Conservation (phyloP, 2,797 vertebrate genomes). For the Helicolenus hilgendorfi region DNA sequence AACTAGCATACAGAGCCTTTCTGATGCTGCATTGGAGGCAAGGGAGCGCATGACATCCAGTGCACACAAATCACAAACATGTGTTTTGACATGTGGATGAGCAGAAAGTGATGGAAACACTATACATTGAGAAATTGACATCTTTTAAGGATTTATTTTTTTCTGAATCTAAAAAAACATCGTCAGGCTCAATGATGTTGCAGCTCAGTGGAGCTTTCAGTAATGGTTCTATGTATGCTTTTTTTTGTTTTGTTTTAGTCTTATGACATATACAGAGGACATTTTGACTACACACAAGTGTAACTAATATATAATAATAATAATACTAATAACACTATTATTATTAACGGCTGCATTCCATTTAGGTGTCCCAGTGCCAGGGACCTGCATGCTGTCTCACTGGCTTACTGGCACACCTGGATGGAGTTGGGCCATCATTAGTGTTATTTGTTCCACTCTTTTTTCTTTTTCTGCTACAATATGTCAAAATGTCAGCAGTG, state of each 20-base stretch:
- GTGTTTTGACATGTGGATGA: neutral
- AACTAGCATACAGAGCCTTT: neutral
- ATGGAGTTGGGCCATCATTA: slow-evolving; percentile 4
- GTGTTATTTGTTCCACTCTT: neutral
- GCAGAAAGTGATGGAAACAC: neutral
- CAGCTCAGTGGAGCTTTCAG: neutral
- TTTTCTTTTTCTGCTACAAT: neutral
- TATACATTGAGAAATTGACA: neutral
- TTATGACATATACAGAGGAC: neutral
- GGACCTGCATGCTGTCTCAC: neutral
- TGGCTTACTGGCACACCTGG: neutral
- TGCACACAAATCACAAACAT: neutral
- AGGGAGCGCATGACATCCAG: neutral
- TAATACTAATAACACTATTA: neutral
- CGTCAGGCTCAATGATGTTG: neutral
- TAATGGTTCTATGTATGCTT: neutral
- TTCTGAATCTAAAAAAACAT: neutral
- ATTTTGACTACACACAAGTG: neutral
- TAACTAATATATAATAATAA: neutral
- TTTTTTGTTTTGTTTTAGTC: neutral
- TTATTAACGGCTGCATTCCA: neutral
- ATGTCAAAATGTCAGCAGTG: too few species aligned
- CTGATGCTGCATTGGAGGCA: slow-evolving; percentile 1
- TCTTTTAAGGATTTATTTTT: neutral
- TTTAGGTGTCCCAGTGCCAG: neutral